These are phyloP conservation scores for Tricholaema leucomelas DNA, from an alignment of 2,113 vertebrate genomes.

Conservation along the genomic window DNA sequence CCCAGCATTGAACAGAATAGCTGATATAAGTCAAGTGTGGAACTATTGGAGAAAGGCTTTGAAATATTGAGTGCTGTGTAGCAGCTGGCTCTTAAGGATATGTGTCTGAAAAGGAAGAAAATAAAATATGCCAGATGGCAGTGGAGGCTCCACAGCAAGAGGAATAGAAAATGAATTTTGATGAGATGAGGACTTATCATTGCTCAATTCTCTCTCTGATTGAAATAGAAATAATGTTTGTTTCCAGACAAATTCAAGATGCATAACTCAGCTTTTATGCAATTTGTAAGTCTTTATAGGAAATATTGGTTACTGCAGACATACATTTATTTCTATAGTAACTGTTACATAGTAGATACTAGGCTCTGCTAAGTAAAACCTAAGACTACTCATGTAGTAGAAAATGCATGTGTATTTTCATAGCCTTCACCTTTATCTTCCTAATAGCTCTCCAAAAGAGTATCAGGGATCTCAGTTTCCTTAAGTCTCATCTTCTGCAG, in stretches of 20 bases:
- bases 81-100: conserved; percentile 46
- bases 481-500: not conserved
- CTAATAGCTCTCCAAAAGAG: not conserved
- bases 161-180: conserved; percentile 53
- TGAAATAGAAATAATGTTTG: conserved; percentile 48
- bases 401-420: not conserved
- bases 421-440: not conserved
- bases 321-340: not conserved
- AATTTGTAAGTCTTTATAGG: not conserved
- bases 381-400: not conserved
- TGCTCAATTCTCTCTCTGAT: conserved; percentile 24
- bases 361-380: not conserved
- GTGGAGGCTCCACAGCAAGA: conserved; percentile 29
- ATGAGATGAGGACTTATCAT: not conserved
- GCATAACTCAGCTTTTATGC: conserved; percentile 8
- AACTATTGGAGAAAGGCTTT: not conserved
- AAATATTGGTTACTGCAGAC: conserved; percentile 8
- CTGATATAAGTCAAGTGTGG: not conserved
- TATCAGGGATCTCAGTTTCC: not conserved
- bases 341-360: not conserved
- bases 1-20: not conserved
- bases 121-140: conserved; percentile 65
- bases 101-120: conserved; percentile 45
- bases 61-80: not conserved
- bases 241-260: conserved; percentile 53